Evolutionary conservation across 2,888 invertebrate genomes (phyloP), one percentile per base, ranked within the genome.

Genomic region (Tetropium fuscum): DNA sequence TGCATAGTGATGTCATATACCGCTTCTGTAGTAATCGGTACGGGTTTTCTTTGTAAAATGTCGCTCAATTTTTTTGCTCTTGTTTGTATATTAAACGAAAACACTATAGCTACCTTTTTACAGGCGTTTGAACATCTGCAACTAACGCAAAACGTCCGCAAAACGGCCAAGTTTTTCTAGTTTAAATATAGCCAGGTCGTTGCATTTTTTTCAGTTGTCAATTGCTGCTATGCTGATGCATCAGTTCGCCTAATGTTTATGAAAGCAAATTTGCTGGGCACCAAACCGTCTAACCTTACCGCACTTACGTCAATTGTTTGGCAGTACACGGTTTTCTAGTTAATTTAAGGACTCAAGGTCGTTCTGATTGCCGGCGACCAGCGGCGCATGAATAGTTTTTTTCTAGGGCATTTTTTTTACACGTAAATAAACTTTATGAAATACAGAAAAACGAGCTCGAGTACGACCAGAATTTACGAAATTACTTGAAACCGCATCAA

Each of bases 251-350:
- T 30, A 30, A 18, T 40, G 51, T 27, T 51, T 51, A 38, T 38
- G 40, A 40, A 51, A 51, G 25, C 40, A 15, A 61, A 63, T 60
- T 62, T 43, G 54, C 56, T 45, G 44, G 69, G 69, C 69, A 67
- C 69, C 69, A 67, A 47, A 63, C 69, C 59, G 69, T 69, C 69
- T 69, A 69, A 64, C 61, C 57, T 69, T 60, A 55, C 56, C 48
- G 44, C 53, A 48, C 53, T 63, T 45, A 58, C 55, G 58, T 47
- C 51, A 27, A 45, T 38, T 41, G 19, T 43, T 40, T 45, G 54
- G 54, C 45, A 49, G 44, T 49, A 44, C 30, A 38, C 44, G 51
- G 40, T 51, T 56, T 49, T 49, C 51, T 54, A 51, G 61, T 54
- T 62, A 53, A 54, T 45, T 53, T 55, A 34, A 51, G 51, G 40